Evolutionary conservation across 2,888 invertebrate genomes (phyloP).

Genomic region (Pseudanteris insignis): DNA sequence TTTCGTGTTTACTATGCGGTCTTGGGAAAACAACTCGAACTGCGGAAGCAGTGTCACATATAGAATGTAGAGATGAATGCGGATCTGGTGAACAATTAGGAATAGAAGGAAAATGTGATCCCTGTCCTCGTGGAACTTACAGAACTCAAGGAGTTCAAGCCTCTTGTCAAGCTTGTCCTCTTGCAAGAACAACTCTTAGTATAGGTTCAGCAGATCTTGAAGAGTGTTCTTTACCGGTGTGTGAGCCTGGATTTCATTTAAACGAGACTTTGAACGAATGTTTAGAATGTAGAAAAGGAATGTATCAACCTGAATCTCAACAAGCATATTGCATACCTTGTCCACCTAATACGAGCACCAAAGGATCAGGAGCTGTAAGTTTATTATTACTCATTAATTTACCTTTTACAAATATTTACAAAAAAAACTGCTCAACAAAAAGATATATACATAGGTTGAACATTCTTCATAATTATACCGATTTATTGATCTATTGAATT

Average conservation of each 20-base stretch:
- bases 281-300: conserved; percentile 86
- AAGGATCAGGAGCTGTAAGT: conserved; percentile 81
- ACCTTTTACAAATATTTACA: too few relatives aligned
- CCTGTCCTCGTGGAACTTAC: conserved; percentile 89
- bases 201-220: conserved; percentile 84
- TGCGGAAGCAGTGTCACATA: conserved; percentile 85
- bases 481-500: too few relatives aligned
- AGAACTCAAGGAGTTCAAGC: conserved; percentile 88
- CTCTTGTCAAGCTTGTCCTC: conserved; percentile 87
- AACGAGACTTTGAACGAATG: conserved; percentile 89
- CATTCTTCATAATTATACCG: background rate
- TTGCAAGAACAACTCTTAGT: conserved; percentile 89
- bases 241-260: conserved; percentile 80
- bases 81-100: conserved; percentile 85
- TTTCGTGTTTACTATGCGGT: conserved; percentile 87
- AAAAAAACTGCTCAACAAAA: too few relatives aligned
- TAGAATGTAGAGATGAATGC: conserved; percentile 92
- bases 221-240: conserved; percentile 92
- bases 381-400: too few relatives aligned
- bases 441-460: too few relatives aligned
- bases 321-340: conserved; percentile 88
- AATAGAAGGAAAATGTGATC: conserved; percentile 88
- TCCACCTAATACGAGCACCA: conserved; percentile 90
- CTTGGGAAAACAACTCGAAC: conserved; percentile 92
- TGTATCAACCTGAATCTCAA: conserved; percentile 88